Evolutionary conservation across 2,797 vertebrate genomes (phyloP).

Genomic region (Tachyglossus aculeatus): DNA sequence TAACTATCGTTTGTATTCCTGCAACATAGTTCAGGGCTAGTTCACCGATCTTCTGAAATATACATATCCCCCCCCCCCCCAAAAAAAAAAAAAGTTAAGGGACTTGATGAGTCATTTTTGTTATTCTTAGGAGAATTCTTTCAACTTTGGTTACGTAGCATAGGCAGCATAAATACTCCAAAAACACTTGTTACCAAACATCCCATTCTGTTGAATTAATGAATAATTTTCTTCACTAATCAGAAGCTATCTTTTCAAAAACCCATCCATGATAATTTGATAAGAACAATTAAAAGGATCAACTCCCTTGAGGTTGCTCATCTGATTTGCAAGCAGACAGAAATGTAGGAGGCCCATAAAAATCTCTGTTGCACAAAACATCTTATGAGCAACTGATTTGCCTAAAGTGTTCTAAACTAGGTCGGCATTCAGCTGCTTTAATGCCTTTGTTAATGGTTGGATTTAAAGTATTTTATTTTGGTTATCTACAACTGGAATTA

Average conservation of each 20-base stretch:
- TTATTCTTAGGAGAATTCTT: too few relatives aligned
- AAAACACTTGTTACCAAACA: too few relatives aligned
- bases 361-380: background rate
- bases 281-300: slow-evolving; percentile 20
- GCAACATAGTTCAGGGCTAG: background rate
- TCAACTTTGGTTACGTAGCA: slow-evolving; percentile 6
- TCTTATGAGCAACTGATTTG: slow-evolving; percentile 30
- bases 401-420: background rate
- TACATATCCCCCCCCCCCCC: background rate
- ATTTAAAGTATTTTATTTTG: too few relatives aligned
- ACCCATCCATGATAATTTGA: slow-evolving; percentile 28
- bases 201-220: too few relatives aligned
- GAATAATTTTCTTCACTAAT: slow-evolving; percentile 32
- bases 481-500: too few relatives aligned
- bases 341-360: slow-evolving; percentile 2
- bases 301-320: background rate
- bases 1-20: background rate
- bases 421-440: background rate
- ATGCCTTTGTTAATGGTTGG: too few relatives aligned
- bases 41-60: background rate
- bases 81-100: too few relatives aligned
- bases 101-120: too few relatives aligned
- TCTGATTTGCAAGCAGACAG: slow-evolving; percentile 5
- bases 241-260: slow-evolving; percentile 35
- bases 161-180: background rate